Evolutionary conservation across 2,888 invertebrate genomes (phyloP).

Genomic region (Anoplius nigerrimus): DNA sequence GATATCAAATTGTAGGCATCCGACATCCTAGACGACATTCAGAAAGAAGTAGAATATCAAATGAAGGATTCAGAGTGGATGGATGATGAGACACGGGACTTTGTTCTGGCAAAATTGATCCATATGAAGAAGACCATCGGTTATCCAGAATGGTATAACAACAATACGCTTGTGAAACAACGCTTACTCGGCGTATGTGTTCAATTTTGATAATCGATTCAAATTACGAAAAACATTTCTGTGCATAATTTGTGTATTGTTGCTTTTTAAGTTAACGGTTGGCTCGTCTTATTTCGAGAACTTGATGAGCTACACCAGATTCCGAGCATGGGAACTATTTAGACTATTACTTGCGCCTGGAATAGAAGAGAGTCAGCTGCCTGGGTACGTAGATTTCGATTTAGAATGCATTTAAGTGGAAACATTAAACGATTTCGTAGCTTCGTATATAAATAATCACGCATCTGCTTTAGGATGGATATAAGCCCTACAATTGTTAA

Average conservation of each 20-base stretch:
- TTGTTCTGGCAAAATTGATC: slow-evolving; percentile 26
- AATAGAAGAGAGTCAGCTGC: too few relatives aligned
- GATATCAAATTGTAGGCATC: slow-evolving; percentile 62
- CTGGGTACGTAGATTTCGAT: neutral
- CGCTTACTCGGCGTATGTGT: slow-evolving; percentile 23
- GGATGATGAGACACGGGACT: slow-evolving; percentile 21
- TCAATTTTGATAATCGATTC: slow-evolving; percentile 18
- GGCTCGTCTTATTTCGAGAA: neutral
- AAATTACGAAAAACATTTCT: neutral
- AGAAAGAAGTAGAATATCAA: slow-evolving; percentile 53
- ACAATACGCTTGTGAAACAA: slow-evolving; percentile 16
- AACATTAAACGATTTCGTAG: too few relatives aligned
- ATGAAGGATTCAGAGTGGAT: slow-evolving; percentile 26
- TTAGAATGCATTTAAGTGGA: too few relatives aligned
- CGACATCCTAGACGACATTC: slow-evolving; percentile 78
- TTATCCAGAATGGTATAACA: slow-evolving; percentile 38
- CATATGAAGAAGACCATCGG: slow-evolving; percentile 34
- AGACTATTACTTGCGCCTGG: too few relatives aligned
- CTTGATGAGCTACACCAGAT: neutral
- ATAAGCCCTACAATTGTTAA: too few relatives aligned
- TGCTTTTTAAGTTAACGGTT: neutral
- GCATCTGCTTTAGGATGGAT: too few relatives aligned
- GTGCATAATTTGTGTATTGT: neutral
- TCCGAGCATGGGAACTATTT: neutral
- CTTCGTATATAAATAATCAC: too few relatives aligned